Evolutionary conservation across 2,113 vertebrate genomes (phyloP).

Genomic region (Todiramphus saurophagus): DNA sequence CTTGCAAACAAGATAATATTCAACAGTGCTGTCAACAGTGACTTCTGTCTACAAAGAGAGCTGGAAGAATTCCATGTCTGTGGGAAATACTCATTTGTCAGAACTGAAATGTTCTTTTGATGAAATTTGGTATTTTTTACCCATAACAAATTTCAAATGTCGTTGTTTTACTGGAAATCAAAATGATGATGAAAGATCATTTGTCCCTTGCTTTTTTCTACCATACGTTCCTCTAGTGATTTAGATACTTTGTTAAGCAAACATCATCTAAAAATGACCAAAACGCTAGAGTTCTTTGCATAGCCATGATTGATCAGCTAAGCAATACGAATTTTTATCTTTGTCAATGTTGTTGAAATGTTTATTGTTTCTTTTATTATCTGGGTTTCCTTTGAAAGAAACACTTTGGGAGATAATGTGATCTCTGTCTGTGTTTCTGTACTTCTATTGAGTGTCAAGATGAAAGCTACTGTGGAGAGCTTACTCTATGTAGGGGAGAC

Average conservation of each 20-base stretch:
- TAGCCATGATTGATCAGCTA: not conserved
- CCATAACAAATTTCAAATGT: not conserved
- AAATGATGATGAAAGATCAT: not conserved
- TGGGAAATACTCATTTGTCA: not conserved
- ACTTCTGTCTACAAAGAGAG: conserved; percentile 57
- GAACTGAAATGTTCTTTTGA: conserved; percentile 11
- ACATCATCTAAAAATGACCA: not conserved
- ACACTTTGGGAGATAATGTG: not conserved
- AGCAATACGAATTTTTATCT: not conserved
- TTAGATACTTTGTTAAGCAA: not conserved
- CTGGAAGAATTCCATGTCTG: not conserved
- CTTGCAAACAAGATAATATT: not conserved
- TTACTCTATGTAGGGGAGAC: not conserved
- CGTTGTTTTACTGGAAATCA: not conserved
- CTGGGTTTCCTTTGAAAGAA: not conserved
- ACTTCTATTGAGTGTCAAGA: not conserved
- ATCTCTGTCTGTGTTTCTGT: not conserved
- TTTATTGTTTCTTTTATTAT: not conserved
- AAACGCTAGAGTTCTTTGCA: not conserved
- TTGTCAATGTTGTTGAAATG: not conserved
- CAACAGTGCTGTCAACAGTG: not conserved
- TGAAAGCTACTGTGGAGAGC: not conserved
- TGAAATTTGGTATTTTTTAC: not conserved
- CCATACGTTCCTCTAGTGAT: not conserved
- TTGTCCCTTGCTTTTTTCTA: not conserved